phyloP scores from a whole-genome alignment of 37 sponge, comb jelly and placozoan species.

The Ianthella basta region DNA sequence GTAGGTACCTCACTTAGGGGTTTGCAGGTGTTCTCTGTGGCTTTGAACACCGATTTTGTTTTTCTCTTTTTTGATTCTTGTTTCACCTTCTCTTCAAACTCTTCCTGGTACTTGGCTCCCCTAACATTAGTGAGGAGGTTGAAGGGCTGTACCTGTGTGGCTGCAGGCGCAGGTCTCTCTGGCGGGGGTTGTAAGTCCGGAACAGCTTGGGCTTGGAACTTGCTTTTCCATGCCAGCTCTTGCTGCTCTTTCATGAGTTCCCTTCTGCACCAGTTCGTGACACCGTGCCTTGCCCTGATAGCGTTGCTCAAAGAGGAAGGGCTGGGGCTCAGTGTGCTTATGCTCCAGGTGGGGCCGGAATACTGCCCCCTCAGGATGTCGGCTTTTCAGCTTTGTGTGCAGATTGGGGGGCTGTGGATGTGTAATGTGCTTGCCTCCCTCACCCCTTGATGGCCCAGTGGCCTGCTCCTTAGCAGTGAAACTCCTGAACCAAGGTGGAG shows the following conservation, averaged over 20 bases:
- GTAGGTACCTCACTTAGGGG: conserved; percentile 51
- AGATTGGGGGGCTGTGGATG: conserved; percentile 67
- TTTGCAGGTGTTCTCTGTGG: conserved; percentile 34
- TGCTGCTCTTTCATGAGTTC: background rate
- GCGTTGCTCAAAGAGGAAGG: conserved; percentile 72
- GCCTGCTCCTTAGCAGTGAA: background rate
- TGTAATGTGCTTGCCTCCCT: conserved; percentile 34
- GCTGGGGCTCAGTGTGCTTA: conserved; percentile 44
- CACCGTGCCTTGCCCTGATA: conserved; percentile 56
- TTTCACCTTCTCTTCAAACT: conserved; percentile 60
- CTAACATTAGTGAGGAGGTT: conserved; percentile 59
- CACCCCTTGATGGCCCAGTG: background rate
- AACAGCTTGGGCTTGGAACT: conserved; percentile 61
- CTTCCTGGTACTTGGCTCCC: conserved; percentile 44
- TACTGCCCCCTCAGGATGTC: conserved; percentile 20
- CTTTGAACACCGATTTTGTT: conserved; percentile 57
- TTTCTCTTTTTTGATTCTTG: conserved; percentile 24
- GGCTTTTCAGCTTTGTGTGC: conserved; percentile 36
- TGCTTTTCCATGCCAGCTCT: conserved; percentile 43
- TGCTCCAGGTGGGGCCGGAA: conserved; percentile 54
- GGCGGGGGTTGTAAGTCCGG: conserved; percentile 4
- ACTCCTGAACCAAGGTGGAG: conserved; percentile 66
- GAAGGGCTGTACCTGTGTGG: conserved; percentile 61
- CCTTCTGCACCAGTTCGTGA: background rate
- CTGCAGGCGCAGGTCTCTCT: background rate